Base-by-base conservation (phyloP, 2,888 invertebrate genomes). In the Microctonus brassicae region DNA sequence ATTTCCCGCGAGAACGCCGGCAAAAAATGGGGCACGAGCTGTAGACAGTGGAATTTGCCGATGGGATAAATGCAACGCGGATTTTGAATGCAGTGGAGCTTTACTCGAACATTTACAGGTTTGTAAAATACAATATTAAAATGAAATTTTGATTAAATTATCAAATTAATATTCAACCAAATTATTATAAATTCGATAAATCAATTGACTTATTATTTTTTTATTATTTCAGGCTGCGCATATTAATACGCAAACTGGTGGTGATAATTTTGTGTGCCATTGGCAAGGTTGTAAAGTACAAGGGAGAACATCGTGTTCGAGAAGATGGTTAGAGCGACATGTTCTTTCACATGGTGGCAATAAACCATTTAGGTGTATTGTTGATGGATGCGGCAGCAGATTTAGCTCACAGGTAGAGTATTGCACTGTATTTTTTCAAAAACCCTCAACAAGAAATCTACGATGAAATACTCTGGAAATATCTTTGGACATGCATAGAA, bases 231-330 rank as follows among this genome's bases (percentile, higher is more conserved):
- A 94, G 94, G 90, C 91, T 76, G 92, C 92, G 81, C 96, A 96
- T 89, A 96, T 96, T 80, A 94, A 94, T 88, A 91, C 94, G 65
- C 97, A 97, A 90, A 93, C 92, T 20, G 93, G 93, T 17, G 92
- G 91, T 77, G 94, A 95, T 86, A 95, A 94, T 83, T 97, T 95
- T 88, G 93, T 95, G 63, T 98, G 98, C 86, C 91, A 96, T 69
- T 98, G 98, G 98, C 91, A 93, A 81, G 95, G 94, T 64, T 98
- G 98, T 89, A 98, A 98, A 88, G 98, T 98, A 53, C 97, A 95
- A 85, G 95, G 96, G 78, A 94, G 95, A 86, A 94, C 94, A 39
- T 97, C 97, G 9, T 97, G 97, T 85, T 97, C 97, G 6, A 91
- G 95, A 69, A 93, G 96, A 69, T 98, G 98, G 98, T 89, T 98